phyloP scores from a whole-genome alignment of 2,888 invertebrate species.

The Vanessa cardui region DNA sequence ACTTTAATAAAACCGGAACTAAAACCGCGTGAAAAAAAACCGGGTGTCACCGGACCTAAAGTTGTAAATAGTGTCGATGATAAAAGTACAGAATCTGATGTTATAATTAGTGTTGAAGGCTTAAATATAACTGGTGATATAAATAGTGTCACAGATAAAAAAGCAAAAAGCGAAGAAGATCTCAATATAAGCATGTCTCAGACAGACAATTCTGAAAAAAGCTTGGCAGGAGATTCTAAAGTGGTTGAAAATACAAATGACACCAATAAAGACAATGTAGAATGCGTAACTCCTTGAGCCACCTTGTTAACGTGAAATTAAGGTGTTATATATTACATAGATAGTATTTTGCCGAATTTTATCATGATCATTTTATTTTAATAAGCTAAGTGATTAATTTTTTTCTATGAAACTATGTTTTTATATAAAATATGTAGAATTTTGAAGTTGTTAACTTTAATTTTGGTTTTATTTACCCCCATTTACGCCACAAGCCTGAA shows the following conservation, averaged over 20 bases:
- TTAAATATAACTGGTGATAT: not conserved
- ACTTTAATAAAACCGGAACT: slow-evolving; percentile 49
- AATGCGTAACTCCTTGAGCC: not conserved
- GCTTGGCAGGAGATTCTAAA: not conserved
- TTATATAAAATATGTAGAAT: slow-evolving; percentile 17
- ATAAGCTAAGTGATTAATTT: slow-evolving; percentile 13
- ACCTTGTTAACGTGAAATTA: not conserved
- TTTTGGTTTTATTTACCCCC: slow-evolving; percentile 13
- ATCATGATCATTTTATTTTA: slow-evolving; percentile 5
- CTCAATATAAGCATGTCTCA: not conserved
- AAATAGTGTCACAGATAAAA: not conserved
- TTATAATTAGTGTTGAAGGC: not conserved
- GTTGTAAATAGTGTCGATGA: not conserved
- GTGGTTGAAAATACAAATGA: not conserved
- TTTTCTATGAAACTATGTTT: slow-evolving; percentile 14
- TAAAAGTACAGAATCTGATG: not conserved
- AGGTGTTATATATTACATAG: not conserved
- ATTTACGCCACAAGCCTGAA: not conserved
- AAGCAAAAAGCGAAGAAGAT: not conserved
- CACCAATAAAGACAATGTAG: not conserved
- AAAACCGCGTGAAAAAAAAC: slow-evolving; percentile 15
- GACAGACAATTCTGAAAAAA: slow-evolving; percentile 6
- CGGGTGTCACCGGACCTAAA: not conserved
- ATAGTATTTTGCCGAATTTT: not conserved
- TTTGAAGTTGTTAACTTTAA: slow-evolving; percentile 22